Conservation (phyloP, 2,888 invertebrate species). For the Morpho deidamia region DNA sequence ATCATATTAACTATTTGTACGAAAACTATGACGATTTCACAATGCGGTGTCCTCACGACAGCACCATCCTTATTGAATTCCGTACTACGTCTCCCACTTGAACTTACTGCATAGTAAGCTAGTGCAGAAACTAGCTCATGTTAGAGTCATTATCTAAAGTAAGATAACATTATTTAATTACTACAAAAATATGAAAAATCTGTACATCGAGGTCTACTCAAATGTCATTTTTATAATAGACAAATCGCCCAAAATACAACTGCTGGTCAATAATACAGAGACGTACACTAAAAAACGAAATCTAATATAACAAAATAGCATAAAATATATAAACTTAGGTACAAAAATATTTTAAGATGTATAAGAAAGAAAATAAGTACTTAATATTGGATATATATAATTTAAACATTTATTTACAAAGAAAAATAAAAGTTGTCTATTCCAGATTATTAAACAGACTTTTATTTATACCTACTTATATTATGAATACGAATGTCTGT, state of each 20-base stretch:
- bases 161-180: constrained; percentile 59
- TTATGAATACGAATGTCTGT: too few species aligned
- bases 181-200: constrained; percentile 43
- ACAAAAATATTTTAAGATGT: too few species aligned
- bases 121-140: constrained; percentile 14
- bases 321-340: too few species aligned
- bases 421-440: too few species aligned
- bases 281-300: neutral
- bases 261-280: neutral
- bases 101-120: constrained; percentile 17
- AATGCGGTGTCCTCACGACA: constrained; percentile 47
- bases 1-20: constrained; percentile 49
- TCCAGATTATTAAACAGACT: too few species aligned
- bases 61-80: constrained; percentile 36
- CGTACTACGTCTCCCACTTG: neutral
- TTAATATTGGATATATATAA: too few species aligned
- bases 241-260: too few species aligned
- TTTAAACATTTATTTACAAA: too few species aligned
- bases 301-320: too few species aligned
- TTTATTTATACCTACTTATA: too few species aligned
- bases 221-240: neutral
- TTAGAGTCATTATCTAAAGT: constrained; percentile 37
- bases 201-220: constrained; percentile 13
- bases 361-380: too few species aligned
- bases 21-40: constrained; percentile 52